A percentile compares a stretch with the other conserved stretches of the same genome.
Conservation (phyloP, 2,888 invertebrate genomes). For the Cacoxenus indagator region DNA sequence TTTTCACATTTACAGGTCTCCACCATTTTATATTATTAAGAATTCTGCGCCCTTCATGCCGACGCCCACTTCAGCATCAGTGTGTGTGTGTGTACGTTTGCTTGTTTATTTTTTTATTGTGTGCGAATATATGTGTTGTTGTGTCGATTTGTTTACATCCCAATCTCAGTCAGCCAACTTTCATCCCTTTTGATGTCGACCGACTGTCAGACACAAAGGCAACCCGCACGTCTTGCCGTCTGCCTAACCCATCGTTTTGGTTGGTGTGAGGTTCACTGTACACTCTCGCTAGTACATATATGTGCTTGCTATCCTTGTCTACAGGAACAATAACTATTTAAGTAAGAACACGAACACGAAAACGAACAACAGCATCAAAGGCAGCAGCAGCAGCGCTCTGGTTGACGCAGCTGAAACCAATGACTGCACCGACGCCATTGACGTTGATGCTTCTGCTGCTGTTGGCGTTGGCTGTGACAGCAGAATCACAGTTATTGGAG, state of each 20-base stretch:
- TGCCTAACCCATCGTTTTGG: neutral
- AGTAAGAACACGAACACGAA: constrained; percentile 25
- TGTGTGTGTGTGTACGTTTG: constrained; percentile 26
- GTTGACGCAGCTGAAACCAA: constrained; percentile 3
- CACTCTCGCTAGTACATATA: too few relatives aligned
- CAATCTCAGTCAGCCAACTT: constrained; percentile 46
- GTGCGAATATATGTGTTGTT: constrained; percentile 27
- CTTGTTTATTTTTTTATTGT: constrained; percentile 32
- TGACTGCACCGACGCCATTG: constrained; percentile 21
- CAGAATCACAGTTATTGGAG: constrained; percentile 66
- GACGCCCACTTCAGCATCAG: constrained; percentile 7
- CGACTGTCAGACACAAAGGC: constrained; percentile 29
- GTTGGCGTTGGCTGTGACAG: constrained; percentile 33
- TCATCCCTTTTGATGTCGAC: constrained; percentile 15
- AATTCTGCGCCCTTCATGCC: constrained; percentile 5
- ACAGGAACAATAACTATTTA: constrained; percentile 37
- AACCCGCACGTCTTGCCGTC: too few relatives aligned
- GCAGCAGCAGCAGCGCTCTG: constrained; percentile 3
- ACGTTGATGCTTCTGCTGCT: constrained; percentile 26
- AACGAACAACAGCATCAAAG: constrained; percentile 33
- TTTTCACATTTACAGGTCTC: constrained; percentile 62
- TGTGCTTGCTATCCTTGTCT: constrained; percentile 49
- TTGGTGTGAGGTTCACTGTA: too few relatives aligned
- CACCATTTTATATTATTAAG: constrained; percentile 59
- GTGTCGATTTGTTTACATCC: constrained; percentile 61